Evolutionary conservation across 2,797 vertebrate genomes (phyloP).

Genomic region (Pangasius djambal): DNA sequence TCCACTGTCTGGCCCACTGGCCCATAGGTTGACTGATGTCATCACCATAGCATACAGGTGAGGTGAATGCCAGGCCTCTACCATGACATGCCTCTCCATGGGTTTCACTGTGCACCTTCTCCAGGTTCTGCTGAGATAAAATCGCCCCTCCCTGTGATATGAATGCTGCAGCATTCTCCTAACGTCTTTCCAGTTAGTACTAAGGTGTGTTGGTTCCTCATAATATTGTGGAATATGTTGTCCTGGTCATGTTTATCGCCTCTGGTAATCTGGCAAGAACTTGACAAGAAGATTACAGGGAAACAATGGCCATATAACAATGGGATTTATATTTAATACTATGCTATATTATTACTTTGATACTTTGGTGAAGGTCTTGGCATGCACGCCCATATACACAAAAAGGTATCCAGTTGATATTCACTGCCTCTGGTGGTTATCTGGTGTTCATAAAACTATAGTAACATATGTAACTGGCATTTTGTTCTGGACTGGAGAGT

Average conservation of each 20-base stretch:
- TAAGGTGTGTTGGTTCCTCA: neutral
- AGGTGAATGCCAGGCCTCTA: neutral
- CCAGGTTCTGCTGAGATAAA: neutral
- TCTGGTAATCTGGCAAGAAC: neutral
- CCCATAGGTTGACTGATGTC: neutral
- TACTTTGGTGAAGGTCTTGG: neutral
- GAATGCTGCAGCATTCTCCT: neutral
- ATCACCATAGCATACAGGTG: neutral
- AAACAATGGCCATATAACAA: neutral
- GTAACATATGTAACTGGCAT: neutral
- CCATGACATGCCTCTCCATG: neutral
- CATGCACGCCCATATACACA: neutral
- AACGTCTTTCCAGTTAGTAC: neutral
- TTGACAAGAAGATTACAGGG: neutral
- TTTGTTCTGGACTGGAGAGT: neutral
- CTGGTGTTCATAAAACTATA: neutral
- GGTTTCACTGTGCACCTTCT: neutral
- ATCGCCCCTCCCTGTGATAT: neutral
- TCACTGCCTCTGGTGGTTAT: neutral
- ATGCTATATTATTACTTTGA: neutral
- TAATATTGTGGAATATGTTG: conserved; percentile 19
- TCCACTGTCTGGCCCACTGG: neutral
- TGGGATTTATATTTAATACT: neutral
- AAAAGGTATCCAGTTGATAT: neutral
- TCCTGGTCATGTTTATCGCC: neutral